Conservation (phyloP, 2,888 invertebrate species). For the Eupithecia subfuscata region DNA sequence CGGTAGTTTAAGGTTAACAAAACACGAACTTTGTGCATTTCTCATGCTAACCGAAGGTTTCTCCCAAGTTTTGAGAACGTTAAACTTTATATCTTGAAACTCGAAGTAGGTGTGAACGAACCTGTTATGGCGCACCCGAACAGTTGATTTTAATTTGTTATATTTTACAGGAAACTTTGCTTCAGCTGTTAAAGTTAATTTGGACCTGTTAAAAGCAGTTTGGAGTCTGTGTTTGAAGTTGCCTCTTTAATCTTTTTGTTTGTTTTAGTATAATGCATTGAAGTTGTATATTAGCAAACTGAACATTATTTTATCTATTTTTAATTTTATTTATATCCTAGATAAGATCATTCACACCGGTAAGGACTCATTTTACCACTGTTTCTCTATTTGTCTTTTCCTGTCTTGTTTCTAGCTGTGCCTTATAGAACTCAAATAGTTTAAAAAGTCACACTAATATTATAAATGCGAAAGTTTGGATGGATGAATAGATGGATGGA, state of each 20-base stretch:
- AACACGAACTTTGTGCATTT: slow-evolving; percentile 27
- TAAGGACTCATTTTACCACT: too few relatives aligned
- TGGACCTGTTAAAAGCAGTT: slow-evolving; percentile 19
- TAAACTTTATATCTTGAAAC: slow-evolving; percentile 37
- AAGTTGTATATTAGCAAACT: too few relatives aligned
- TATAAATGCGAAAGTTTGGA: too few relatives aligned
- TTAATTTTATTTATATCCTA: too few relatives aligned
- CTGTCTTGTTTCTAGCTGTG: too few relatives aligned
- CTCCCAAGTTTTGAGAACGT: slow-evolving; percentile 29
- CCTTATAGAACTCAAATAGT: too few relatives aligned
- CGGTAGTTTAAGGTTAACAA: not conserved
- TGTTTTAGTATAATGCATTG: not conserved
- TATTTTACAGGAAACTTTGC: slow-evolving; percentile 24
- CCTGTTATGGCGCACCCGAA: slow-evolving; percentile 35
- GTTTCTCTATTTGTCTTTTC: too few relatives aligned
- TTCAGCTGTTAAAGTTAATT: slow-evolving; percentile 21
- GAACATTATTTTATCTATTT: too few relatives aligned
- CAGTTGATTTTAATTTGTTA: slow-evolving; percentile 39
- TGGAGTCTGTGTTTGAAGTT: not conserved
- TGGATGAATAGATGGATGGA: too few relatives aligned
- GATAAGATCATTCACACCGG: too few relatives aligned
- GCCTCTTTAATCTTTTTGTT: not conserved
- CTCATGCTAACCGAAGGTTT: slow-evolving; percentile 29
- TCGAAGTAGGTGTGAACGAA: slow-evolving; percentile 36
- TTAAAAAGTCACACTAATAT: too few relatives aligned